These are phyloP conservation scores for Stomorhina lunata DNA, from an alignment of 2,888 invertebrate species.

Conservation along the genomic window DNA sequence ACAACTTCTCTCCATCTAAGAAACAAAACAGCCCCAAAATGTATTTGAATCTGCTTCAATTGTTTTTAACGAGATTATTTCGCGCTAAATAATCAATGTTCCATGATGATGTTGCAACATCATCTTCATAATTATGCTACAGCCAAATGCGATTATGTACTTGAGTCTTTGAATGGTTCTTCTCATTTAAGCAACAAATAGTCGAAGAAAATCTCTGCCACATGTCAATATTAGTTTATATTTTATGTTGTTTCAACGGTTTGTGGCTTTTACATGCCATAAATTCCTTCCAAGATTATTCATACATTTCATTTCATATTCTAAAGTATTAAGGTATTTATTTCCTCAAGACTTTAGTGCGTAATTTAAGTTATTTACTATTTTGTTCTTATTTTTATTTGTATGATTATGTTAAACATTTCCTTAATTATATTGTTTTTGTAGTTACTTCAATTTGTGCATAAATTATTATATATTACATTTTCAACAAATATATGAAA, in stretches of 20 bases:
- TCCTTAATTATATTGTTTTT: slow-evolving; percentile 59
- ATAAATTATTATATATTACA: slow-evolving; percentile 53
- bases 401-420: slow-evolving; percentile 28
- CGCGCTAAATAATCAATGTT: slow-evolving; percentile 65
- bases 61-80: slow-evolving; percentile 64
- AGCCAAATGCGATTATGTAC: no score
- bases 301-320: no score
- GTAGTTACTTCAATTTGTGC: slow-evolving; percentile 55
- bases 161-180: no score
- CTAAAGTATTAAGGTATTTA: background rate
- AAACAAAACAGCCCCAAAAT: slow-evolving; percentile 15
- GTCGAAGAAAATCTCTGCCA: slow-evolving; percentile 58
- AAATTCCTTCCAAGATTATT: slow-evolving; percentile 20
- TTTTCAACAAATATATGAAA: slow-evolving; percentile 6
- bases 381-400: background rate
- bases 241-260: slow-evolving; percentile 7
- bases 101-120: slow-evolving; percentile 19
- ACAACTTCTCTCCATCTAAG: background rate
- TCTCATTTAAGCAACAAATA: no score
- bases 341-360: slow-evolving; percentile 15
- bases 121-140: no score
- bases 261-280: slow-evolving; percentile 30
- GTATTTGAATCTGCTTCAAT: slow-evolving; percentile 60
- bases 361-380: slow-evolving; percentile 25
- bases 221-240: slow-evolving; percentile 64